Conservation (phyloP, 2,797 vertebrate species). For the Artibeus lituratus region DNA sequence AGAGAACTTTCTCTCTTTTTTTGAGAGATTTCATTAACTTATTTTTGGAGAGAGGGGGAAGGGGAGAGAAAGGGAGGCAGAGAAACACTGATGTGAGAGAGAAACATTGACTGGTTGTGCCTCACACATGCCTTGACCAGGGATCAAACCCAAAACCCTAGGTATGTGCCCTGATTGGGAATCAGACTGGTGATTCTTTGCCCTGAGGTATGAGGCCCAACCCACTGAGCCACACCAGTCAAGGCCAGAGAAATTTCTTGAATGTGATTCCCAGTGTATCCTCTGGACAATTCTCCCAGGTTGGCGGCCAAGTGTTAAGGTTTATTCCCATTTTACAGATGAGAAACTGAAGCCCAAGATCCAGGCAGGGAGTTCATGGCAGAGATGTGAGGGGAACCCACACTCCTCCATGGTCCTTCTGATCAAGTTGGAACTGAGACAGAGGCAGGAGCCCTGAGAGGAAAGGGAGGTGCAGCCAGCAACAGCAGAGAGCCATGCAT, state of each 20-base stretch:
- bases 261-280: neutral
- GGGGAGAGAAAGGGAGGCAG: no score
- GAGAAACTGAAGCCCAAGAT: neutral
- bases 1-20: neutral
- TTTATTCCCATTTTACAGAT: neutral
- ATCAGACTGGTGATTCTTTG: neutral
- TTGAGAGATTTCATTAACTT: no score
- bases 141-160: neutral
- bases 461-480: neutral
- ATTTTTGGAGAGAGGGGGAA: no score
- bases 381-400: neutral
- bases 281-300: neutral
- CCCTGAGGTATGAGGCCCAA: neutral
- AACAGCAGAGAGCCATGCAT: accelerated
- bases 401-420: neutral
- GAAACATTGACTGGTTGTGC: no score
- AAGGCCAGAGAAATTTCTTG: neutral
- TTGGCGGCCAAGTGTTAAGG: neutral
- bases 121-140: no score
- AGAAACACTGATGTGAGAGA: no score
- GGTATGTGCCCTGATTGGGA: neutral
- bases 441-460: neutral
- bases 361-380: neutral
- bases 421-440: neutral
- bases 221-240: neutral